Evolutionary conservation across 2,888 invertebrate species (phyloP), one percentile per base, ranked within the genome.

Genomic region (Agriotes lineatus): DNA sequence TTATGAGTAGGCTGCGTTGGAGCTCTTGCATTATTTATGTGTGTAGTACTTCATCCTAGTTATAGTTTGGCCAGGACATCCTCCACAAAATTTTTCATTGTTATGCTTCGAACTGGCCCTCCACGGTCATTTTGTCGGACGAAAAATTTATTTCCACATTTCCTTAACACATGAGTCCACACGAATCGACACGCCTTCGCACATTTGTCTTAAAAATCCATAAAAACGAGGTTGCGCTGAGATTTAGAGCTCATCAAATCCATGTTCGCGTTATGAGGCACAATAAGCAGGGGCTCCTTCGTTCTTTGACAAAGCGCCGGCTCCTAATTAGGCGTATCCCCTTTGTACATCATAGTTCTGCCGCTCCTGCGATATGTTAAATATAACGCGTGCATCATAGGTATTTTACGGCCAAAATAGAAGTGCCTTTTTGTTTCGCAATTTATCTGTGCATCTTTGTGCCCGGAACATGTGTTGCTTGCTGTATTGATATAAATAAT

Each of bases 381-480:
- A 69, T 69, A 69, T 69, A 69, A 69, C 37, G 25, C 52, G 65
- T 68, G 71, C 71, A 71, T 71, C 71, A 71, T 71, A 71, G 71
- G 71, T 68, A 71, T 64, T 71, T 61, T 64, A 48, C 52, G 35
- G 45, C 58, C 61, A 68, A 71, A 71, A 68, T 71, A 71, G 67
- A 64, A 65, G 59, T 59, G 54, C 39, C 64, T 69, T 69, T 59
- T 69, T 69, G 69, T 69, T 69, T 59, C 64, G 65, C 60, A 65
- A 65, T 33, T 69, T 65, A 64, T 59, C 65, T 60, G 45, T 45
- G 54, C 45, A 48, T 65, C 57, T 58, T 48, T 58, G 54, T 56
- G 35, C 20, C 1, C 4, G 33, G 20, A 64, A 45, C 64, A 64
- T 58, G 33, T 64, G 64, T 64, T 48, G 57, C 45, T 57, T 48